Evolutionary conservation across 2,797 vertebrate species (phyloP).

Genomic region (Florisuga fusca): DNA sequence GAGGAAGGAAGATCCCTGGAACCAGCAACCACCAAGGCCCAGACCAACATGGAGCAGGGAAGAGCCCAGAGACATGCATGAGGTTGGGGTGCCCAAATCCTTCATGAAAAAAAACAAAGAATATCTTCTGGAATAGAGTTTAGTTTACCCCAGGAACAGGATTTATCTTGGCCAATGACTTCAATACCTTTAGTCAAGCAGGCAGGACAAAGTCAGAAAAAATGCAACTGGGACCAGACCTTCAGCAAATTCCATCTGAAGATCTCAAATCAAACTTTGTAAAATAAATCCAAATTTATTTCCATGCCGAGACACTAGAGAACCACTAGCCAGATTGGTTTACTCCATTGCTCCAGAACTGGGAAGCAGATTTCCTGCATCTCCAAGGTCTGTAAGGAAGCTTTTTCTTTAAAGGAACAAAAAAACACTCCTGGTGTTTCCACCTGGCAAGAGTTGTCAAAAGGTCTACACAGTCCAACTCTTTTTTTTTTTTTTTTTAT

Average conservation of each 20-base stretch:
- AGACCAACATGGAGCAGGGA: background rate
- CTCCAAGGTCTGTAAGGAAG: background rate
- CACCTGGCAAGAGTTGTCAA: background rate
- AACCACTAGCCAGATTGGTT: background rate
- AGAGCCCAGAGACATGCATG: rapidly evolving
- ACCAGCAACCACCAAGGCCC: background rate
- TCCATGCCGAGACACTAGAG: background rate
- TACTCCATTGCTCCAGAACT: background rate
- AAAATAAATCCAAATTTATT: background rate
- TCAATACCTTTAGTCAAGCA: background rate
- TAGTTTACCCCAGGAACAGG: background rate
- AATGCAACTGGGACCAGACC: background rate
- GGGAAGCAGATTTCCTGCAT: background rate
- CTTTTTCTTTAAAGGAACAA: background rate
- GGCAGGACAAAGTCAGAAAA: background rate
- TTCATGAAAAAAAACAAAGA: background rate
- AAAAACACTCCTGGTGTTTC: background rate
- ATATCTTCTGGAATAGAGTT: background rate
- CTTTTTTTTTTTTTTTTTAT: background rate
- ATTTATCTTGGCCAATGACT: background rate
- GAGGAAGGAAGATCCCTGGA: background rate
- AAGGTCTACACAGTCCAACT: background rate
- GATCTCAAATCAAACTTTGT: background rate
- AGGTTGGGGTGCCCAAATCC: background rate
- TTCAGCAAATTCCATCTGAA: background rate